Conservation (phyloP, 2,797 vertebrate genomes). For the Myotis myotis region DNA sequence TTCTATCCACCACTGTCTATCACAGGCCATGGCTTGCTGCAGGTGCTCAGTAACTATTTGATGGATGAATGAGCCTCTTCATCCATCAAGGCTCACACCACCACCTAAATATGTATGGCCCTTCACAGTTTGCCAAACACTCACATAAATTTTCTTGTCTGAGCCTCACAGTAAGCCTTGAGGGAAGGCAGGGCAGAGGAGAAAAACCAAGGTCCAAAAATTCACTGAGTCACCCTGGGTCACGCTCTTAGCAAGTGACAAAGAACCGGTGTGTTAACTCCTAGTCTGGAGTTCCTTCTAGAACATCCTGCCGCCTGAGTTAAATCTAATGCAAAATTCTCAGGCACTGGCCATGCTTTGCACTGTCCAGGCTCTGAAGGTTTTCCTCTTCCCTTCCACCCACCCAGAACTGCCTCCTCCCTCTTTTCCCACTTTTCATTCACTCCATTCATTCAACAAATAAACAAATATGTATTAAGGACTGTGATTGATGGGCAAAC, state of each 20-base stretch:
- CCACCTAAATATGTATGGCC: neutral
- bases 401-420: neutral
- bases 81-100: neutral
- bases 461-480: neutral
- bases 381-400: neutral
- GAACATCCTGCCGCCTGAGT: neutral
- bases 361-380: neutral
- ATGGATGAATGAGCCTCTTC: neutral
- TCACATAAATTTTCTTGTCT: neutral
- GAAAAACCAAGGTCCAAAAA: constrained; percentile 15
- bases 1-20: neutral
- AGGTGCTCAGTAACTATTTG: neutral
- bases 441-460: neutral
- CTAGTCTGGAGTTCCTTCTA: constrained; percentile 38
- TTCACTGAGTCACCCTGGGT: constrained; percentile 20
- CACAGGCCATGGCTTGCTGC: fast-evolving
- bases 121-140: neutral
- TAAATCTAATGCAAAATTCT: neutral
- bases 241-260: neutral
- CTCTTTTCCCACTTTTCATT: neutral
- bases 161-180: neutral
- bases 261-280: constrained; percentile 9
- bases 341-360: neutral
- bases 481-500: neutral
- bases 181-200: neutral